Evolutionary conservation across 1,140 invertebrate genomes (phyloP).

Genomic region (Cheumatopsyche charites): DNA sequence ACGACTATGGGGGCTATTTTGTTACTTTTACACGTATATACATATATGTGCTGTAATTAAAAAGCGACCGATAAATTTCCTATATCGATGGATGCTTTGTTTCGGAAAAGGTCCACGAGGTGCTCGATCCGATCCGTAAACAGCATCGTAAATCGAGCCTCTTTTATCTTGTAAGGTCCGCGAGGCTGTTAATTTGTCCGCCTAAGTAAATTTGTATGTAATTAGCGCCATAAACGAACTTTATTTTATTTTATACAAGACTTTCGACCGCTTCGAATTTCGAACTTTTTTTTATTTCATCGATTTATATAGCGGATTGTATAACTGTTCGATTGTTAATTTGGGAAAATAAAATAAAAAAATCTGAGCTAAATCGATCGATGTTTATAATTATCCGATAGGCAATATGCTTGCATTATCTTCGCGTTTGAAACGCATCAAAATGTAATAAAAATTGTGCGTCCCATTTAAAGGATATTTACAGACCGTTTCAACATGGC

Average conservation of each 20-base stretch:
- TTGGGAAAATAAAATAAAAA: too few relatives aligned
- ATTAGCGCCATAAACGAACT: conserved; percentile 42
- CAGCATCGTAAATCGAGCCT: conserved; percentile 45
- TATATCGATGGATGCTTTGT: conserved; percentile 27
- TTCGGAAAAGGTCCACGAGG: conserved; percentile 15
- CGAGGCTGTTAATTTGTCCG: conserved; percentile 45
- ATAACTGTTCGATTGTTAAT: too few relatives aligned
- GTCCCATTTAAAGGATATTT: not conserved
- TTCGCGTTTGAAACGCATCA: conserved; percentile 5
- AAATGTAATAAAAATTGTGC: not conserved
- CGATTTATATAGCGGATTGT: too few relatives aligned
- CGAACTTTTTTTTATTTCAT: too few relatives aligned
- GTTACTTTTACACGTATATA: too few relatives aligned
- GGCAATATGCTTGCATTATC: not conserved
- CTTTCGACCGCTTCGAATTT: too few relatives aligned
- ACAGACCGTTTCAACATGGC: conserved; percentile 1
- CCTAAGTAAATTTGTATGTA: conserved; percentile 50
- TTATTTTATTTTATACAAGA: too few relatives aligned
- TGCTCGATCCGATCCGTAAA: conserved; percentile 24
- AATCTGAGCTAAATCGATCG: too few relatives aligned
- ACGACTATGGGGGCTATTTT: too few relatives aligned
- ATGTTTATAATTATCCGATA: too few relatives aligned
- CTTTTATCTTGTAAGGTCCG: conserved; percentile 45
- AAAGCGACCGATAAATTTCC: conserved; percentile 27
- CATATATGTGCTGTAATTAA: conserved; percentile 15